Base-by-base conservation (phyloP, 2,888 invertebrate species). In the Cosmorhoe ocellata region DNA sequence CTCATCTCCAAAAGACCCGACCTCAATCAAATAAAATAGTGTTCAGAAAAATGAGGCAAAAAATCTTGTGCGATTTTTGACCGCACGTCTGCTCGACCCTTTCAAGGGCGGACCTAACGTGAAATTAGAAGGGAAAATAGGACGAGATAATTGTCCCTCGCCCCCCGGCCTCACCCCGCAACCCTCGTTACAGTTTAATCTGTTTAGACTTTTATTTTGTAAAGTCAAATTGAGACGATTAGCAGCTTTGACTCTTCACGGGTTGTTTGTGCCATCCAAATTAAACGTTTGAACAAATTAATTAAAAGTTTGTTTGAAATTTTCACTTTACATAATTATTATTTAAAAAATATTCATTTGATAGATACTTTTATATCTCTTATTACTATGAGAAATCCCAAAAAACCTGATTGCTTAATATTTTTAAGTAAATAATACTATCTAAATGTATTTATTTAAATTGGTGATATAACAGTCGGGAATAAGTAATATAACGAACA, bases 181-280 rank as follows among this genome's bases (percentile, higher is more conserved):
- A 67, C 74, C 74, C 80, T 80, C 82, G 76, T 87, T 84, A 81
- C 80, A 79, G 80, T 84, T 87, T 86, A 86, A 87, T 88, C 86
- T 83, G 80, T 84, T 82, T 84, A 83, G 84, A 88, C 83, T 89
- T 88, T 88, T 88, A 86, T 87, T 87, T 86, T 85, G 76, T 80
- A 77, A 71, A 76, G 75, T 74, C 64, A 78, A 85, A 85, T 84
- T 84, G 79, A 69, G 70, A 71, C 74, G 81, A 86, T 87, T 86
- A 85, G 75, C 74, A 69, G 73, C 67, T 69, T 62, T 66, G 71
- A 71, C 67, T 71, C 70, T 71, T 63, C 61, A 69, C 68, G 63
- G 61, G 60, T 61, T 64, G 71, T 68, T 48, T 51, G 48, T 39
- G 43, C 36, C 31, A 40, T 27, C 14, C 12, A 44, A 48, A 48